Conservation (phyloP, 92 coral and sea anemone genomes). For the Micromussa lordhowensis region DNA sequence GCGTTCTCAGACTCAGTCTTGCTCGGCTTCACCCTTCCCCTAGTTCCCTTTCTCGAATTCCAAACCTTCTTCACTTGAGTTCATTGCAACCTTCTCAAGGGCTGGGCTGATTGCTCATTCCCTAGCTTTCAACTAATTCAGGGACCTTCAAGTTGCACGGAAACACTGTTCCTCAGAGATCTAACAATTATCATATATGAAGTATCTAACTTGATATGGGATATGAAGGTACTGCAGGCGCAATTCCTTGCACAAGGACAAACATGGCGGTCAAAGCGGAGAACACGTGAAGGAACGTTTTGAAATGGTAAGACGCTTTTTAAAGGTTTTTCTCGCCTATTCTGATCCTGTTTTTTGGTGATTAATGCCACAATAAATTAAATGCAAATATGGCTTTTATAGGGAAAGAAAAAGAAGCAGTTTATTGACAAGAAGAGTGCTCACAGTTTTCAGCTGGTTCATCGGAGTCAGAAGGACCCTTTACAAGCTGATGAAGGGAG, state of each 20-base stretch:
- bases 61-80: too few species aligned
- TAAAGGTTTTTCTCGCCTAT: not conserved
- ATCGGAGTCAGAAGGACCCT: constrained; percentile 97
- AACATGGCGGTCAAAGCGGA: constrained; percentile 2
- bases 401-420: constrained; percentile 94
- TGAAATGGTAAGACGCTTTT: constrained; percentile 19
- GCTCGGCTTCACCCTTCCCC: too few species aligned
- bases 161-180: too few species aligned
- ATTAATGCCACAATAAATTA: not conserved
- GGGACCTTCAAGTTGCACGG: too few species aligned
- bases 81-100: too few species aligned
- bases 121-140: too few species aligned
- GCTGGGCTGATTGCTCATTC: too few species aligned
- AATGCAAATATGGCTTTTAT: not conserved
- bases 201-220: too few species aligned
- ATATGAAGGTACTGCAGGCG: not conserved
- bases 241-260: constrained; percentile 20
- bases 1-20: too few species aligned
- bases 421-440: constrained; percentile 95
- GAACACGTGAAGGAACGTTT: constrained; percentile 17
- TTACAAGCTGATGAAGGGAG: constrained; percentile 94
- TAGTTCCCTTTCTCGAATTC: too few species aligned
- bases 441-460: constrained; percentile 92
- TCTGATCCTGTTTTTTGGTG: not conserved
- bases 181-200: too few species aligned